Evolutionary conservation across 2,113 vertebrate species (phyloP).

Genomic region (Bubo blakistoni): DNA sequence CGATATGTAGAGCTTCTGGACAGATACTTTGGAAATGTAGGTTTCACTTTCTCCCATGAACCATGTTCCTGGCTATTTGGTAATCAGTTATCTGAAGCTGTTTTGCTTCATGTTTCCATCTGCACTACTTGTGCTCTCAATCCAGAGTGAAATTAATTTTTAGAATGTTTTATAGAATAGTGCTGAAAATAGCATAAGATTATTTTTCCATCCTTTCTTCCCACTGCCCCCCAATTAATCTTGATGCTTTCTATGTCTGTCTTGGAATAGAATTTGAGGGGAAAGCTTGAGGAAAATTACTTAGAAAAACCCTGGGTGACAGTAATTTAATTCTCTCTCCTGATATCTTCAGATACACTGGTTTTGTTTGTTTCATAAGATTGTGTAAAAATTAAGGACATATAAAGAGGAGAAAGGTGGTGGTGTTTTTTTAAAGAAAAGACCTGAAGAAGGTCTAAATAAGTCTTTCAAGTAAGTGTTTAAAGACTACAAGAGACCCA

Average conservation of each 20-base stretch:
- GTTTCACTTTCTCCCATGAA: conserved; percentile 34
- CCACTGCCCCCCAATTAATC: neutral
- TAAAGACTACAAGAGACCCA: neutral
- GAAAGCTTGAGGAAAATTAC: neutral
- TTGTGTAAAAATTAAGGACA: neutral
- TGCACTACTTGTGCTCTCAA: neutral
- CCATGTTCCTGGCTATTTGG: neutral
- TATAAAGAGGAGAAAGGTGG: neutral
- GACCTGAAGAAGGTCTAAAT: neutral
- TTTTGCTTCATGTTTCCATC: neutral
- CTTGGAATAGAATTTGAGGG: neutral
- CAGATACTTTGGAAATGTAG: conserved; percentile 95
- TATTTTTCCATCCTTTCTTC: neutral
- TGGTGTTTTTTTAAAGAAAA: neutral
- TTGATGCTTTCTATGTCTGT: neutral
- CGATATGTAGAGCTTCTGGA: conserved; percentile 92
- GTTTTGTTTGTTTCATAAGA: neutral
- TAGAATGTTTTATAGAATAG: neutral
- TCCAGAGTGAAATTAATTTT: neutral
- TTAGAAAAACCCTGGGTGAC: neutral
- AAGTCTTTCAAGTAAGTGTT: neutral
- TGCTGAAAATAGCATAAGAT: neutral
- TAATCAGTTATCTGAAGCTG: neutral
- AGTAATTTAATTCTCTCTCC: neutral
- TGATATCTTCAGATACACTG: neutral